Evolutionary conservation across 2,797 vertebrate genomes (phyloP).

Genomic region (Sternotherus odoratus): DNA sequence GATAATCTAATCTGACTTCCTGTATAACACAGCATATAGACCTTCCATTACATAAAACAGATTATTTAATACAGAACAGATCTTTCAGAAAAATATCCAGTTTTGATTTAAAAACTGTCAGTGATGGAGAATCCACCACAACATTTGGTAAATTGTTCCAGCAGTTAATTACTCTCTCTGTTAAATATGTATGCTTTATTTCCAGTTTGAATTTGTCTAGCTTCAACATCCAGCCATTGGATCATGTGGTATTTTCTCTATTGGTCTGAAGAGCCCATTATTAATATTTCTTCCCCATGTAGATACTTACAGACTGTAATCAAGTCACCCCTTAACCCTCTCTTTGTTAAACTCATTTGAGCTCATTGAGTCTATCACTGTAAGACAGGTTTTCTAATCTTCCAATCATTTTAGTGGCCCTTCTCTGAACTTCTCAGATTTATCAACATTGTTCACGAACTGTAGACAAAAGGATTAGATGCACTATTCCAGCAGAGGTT

Average conservation of each 20-base stretch:
- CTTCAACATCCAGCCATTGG: not conserved
- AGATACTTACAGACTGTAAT: not conserved
- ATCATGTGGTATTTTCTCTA: not conserved
- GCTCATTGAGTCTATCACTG: not conserved
- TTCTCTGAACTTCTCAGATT: not conserved
- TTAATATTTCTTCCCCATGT: not conserved
- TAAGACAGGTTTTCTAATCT: not conserved
- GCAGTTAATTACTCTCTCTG: not conserved
- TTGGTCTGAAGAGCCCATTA: not conserved
- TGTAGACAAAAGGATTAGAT: not conserved
- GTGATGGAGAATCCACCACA: not conserved
- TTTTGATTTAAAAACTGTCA: not conserved
- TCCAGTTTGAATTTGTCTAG: not conserved
- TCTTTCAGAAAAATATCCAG: not conserved
- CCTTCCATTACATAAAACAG: too few species aligned
- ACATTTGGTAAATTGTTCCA: not conserved
- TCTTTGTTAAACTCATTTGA: not conserved
- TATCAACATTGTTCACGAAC: not conserved
- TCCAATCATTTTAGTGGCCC: not conserved
- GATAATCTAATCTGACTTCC: not conserved
- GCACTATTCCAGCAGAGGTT: not conserved
- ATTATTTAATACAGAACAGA: too few species aligned
- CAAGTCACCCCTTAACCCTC: not conserved
- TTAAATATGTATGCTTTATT: not conserved
- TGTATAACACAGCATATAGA: not conserved